These are phyloP conservation scores for Calameuta idolon DNA, from an alignment of 2,888 invertebrate genomes.

Conservation along the genomic window DNA sequence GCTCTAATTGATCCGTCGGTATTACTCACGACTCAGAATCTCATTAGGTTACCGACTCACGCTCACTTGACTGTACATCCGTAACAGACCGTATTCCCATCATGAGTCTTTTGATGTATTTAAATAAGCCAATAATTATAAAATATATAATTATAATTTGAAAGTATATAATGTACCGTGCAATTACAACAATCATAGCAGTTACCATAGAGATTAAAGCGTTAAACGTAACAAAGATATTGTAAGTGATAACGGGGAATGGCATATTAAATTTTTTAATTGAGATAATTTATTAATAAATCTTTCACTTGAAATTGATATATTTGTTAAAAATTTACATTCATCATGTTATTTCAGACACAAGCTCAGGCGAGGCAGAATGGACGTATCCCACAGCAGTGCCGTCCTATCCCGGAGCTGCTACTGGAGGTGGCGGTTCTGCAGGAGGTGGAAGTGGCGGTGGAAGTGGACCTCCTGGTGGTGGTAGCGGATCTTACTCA, in stretches of 20 bases:
- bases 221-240: neutral
- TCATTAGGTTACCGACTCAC: slow-evolving; percentile 12
- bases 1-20: slow-evolving; percentile 38
- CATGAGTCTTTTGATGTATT: neutral
- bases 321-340: neutral
- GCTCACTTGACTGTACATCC: neutral
- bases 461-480: neutral
- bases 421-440: slow-evolving; percentile 33
- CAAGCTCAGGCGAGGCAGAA: slow-evolving; percentile 54
- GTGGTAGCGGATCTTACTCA: slow-evolving; percentile 58
- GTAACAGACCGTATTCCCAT: neutral
- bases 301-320: neutral
- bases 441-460: neutral
- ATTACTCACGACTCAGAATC: slow-evolving; percentile 39
- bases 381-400: slow-evolving; percentile 60
- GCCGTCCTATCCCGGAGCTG: slow-evolving; percentile 61
- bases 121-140: neutral
- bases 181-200: neutral
- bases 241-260: neutral
- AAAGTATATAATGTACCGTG: neutral
- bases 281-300: neutral
- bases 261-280: neutral
- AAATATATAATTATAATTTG: neutral
- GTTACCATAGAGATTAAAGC: neutral
- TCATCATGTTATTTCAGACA: slow-evolving; percentile 45